These are phyloP conservation scores for Fistularia commersonii DNA, from an alignment of 2,797 vertebrate species.

Conservation along the genomic window DNA sequence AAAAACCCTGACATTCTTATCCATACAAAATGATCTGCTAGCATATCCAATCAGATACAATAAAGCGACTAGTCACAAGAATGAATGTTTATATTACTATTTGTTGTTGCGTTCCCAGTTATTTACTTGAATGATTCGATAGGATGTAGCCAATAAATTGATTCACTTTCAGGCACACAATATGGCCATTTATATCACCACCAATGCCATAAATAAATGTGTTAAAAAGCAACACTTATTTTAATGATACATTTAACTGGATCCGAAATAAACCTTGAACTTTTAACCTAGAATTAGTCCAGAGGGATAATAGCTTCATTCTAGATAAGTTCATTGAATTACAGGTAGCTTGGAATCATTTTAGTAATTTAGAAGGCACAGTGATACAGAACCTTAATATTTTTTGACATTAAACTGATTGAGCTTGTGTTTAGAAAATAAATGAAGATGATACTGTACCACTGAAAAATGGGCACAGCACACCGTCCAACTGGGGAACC, in stretches of 20 bases:
- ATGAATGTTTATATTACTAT: no score
- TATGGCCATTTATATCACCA: background rate
- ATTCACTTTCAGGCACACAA: background rate
- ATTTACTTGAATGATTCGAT: background rate
- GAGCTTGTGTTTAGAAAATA: slow-evolving; percentile 9
- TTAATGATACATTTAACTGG: background rate
- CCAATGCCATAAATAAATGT: background rate
- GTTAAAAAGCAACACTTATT: no score
- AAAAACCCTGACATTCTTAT: background rate
- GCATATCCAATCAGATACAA: background rate
- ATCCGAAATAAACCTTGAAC: background rate
- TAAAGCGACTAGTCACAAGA: no score
- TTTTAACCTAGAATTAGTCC: background rate
- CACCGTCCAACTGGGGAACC: background rate
- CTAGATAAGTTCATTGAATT: background rate
- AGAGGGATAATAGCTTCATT: no score
- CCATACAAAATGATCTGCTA: background rate
- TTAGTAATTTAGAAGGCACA: background rate
- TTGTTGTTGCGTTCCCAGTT: no score
- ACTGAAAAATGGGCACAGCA: slow-evolving; percentile 7
- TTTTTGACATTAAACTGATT: no score
- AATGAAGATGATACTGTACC: slow-evolving; percentile 6
- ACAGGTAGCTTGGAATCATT: background rate
- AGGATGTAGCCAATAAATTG: background rate
- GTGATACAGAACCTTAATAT: slow-evolving; percentile 1